A percentile compares a stretch with the other conserved stretches of the same genome.
phyloP scores from a whole-genome alignment of 2,113 vertebrate genomes.

The Cyprinodon variegatus region DNA sequence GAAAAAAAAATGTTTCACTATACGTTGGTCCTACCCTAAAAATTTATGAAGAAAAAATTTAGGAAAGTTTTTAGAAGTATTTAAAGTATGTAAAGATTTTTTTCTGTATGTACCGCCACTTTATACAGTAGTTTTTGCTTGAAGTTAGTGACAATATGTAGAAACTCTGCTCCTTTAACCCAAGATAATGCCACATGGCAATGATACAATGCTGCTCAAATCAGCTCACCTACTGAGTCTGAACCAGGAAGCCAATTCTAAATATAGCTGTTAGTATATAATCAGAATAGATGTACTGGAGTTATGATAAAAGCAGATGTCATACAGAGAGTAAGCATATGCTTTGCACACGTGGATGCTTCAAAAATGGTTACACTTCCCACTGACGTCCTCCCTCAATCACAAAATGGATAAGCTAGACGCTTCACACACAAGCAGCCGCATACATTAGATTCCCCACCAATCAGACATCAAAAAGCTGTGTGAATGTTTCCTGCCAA shows the following conservation, averaged over 20 bases:
- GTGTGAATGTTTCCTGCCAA: slow-evolving; percentile 26
- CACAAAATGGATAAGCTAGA: slow-evolving; percentile 35
- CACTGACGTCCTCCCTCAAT: slow-evolving; percentile 48
- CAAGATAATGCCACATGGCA: neutral
- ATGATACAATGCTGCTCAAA: neutral
- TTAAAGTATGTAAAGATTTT: too few species aligned
- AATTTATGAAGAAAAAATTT: too few species aligned
- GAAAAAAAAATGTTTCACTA: too few species aligned
- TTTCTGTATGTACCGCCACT: too few species aligned
- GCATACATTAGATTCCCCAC: slow-evolving; percentile 40
- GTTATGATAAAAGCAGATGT: slow-evolving; percentile 41
- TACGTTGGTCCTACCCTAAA: too few species aligned
- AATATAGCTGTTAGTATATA: neutral
- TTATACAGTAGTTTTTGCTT: neutral
- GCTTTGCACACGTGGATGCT: slow-evolving; percentile 30
- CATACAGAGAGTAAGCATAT: slow-evolving; percentile 11
- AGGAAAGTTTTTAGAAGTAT: too few species aligned
- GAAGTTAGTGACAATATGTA: neutral
- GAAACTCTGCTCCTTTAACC: too few species aligned
- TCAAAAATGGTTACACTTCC: slow-evolving; percentile 14
- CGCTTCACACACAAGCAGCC: slow-evolving; percentile 30
- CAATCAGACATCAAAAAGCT: slow-evolving; percentile 68
- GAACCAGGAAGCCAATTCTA: neutral
- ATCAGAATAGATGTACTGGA: neutral
- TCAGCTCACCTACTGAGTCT: neutral